A percentile compares a stretch with the other conserved stretches of the same genome.
These are phyloP conservation scores for Stichodactyla helianthus DNA, from an alignment of 64 coral and sea anemone species.

Conservation along the genomic window DNA sequence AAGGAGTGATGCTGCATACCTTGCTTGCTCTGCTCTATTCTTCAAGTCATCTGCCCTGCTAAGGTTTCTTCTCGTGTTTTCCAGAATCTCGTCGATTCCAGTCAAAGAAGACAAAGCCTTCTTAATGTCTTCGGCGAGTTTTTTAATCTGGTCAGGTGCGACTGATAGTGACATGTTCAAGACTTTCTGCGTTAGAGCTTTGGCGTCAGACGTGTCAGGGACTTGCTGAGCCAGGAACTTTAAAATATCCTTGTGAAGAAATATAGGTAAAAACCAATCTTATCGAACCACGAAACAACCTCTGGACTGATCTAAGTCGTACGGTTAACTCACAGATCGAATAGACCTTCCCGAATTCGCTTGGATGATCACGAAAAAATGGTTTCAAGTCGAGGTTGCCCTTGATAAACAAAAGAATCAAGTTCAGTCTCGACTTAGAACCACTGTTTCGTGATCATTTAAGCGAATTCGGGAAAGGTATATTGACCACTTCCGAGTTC, in stretches of 20 bases:
- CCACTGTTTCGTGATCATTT: no score
- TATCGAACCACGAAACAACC: no score
- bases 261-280: not conserved
- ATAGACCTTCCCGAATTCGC: no score
- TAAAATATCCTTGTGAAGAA: constrained; percentile 57
- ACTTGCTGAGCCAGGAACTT: constrained; percentile 51
- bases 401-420: no score
- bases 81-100: constrained; percentile 69
- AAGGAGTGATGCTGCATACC: constrained; percentile 19
- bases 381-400: no score
- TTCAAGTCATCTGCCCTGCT: constrained; percentile 48
- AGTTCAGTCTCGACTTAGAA: no score
- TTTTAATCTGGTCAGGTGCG: constrained; percentile 53
- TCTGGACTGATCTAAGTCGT: no score
- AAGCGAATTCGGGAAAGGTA: no score
- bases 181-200: constrained; percentile 33
- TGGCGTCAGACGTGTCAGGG: constrained; percentile 42
- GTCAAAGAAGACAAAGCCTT: constrained; percentile 47
- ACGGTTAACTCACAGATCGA: no score
- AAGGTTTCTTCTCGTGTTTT: constrained; percentile 49
- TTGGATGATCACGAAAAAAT: no score
- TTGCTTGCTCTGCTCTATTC: constrained; percentile 64
- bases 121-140: constrained; percentile 57
- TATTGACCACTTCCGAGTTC: no score
- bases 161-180: constrained; percentile 67